Conservation (phyloP, 2,797 vertebrate genomes). For the Gymnopithys bicolor region DNA sequence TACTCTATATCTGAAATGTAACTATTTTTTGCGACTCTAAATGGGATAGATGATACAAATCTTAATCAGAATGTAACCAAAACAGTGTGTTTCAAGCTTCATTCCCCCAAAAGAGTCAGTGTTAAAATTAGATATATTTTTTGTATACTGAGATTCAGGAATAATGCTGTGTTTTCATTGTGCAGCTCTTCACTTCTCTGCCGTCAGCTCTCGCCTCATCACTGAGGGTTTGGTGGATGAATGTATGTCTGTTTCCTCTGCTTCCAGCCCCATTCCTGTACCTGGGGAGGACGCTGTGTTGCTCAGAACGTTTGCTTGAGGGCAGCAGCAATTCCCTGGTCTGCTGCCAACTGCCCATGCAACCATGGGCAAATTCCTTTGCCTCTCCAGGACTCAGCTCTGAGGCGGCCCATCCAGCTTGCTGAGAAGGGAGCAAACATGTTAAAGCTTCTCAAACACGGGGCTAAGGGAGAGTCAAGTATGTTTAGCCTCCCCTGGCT, state of each 20-base stretch:
- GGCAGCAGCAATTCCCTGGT: background rate
- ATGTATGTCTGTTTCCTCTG: background rate
- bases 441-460: background rate
- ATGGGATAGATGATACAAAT: background rate
- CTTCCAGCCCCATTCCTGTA: background rate
- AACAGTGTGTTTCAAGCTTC: background rate
- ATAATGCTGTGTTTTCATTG: background rate
- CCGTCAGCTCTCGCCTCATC: background rate
- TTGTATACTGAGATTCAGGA: background rate
- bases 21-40: background rate
- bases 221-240: background rate
- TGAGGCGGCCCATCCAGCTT: background rate
- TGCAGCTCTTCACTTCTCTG: background rate
- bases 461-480: background rate
- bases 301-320: fast-evolving
- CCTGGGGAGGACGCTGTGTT: background rate
- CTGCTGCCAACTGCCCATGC: background rate
- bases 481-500: background rate
- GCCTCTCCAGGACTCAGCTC: background rate
- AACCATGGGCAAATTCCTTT: background rate
- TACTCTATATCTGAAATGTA: background rate
- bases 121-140: background rate
- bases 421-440: fast-evolving
- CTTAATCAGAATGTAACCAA: background rate
- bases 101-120: background rate